A percentile compares a stretch with the other conserved stretches of the same genome.
Evolutionary conservation across 2,797 vertebrate genomes (phyloP).

Genomic region (Lutjanus campechanus): DNA sequence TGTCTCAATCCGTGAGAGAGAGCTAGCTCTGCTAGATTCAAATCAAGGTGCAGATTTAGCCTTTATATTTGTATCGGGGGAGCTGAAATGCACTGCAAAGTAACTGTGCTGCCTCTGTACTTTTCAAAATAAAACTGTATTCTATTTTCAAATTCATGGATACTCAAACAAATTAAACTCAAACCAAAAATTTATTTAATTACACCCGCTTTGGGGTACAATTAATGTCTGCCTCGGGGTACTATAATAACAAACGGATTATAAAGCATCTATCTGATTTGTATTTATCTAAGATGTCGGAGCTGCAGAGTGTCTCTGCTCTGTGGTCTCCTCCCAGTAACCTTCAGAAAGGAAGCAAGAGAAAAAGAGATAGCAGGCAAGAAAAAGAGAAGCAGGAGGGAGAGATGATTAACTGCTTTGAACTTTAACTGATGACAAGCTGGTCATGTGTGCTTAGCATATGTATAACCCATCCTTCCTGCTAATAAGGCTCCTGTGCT

Average conservation of each 20-base stretch:
- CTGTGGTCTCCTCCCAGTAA: slow-evolving; percentile 21
- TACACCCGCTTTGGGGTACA: neutral
- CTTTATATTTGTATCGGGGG: too few species aligned
- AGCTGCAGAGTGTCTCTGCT: neutral
- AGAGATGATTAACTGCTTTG: slow-evolving; percentile 60
- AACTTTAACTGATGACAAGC: slow-evolving; percentile 60
- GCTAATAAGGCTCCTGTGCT: slow-evolving; percentile 22
- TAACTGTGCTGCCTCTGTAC: neutral
- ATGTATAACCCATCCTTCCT: slow-evolving; percentile 34
- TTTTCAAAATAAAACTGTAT: neutral
- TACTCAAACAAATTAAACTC: neutral
- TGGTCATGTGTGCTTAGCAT: slow-evolving; percentile 61
- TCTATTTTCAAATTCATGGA: neutral
- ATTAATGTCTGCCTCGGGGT: neutral
- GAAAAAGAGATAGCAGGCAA: neutral
- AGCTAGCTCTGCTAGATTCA: too few species aligned
- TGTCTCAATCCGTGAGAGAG: too few species aligned
- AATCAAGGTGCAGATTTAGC: neutral
- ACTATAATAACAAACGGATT: slow-evolving; percentile 17
- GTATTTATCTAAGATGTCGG: slow-evolving; percentile 7
- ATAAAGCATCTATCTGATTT: slow-evolving; percentile 4
- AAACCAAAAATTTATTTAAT: slow-evolving; percentile 23
- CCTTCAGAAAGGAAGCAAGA: slow-evolving; percentile 8
- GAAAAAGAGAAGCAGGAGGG: slow-evolving; percentile 13
- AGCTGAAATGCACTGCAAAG: neutral